Evolutionary conservation across 2,888 invertebrate genomes (phyloP), one percentile per base, ranked within the genome.

Genomic region (Atrina japonica): DNA sequence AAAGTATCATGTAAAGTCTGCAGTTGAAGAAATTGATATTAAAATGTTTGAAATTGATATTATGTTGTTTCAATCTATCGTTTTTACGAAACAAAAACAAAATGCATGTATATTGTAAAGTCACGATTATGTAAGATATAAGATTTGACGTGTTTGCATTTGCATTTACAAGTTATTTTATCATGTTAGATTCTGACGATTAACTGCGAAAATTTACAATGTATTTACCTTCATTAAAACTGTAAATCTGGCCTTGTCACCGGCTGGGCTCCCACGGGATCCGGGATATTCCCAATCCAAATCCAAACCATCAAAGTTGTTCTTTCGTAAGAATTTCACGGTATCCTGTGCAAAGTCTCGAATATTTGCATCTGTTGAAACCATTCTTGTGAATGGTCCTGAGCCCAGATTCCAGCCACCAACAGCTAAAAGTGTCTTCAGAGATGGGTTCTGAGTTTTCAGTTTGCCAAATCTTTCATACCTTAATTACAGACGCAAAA

Each of bases 361-460:
- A 9, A 86, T 72, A 68, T 77, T 79, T 5, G 74, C 72, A 11
- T 59, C 69, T 0, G 84, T 73, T 6, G 81, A 67, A 21, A 86
- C 85, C 83, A 89, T 86, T 6, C 65, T 47, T 7, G 85, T 82
- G 74, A 88, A 88, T 14, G 84, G 93, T 30, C 94, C 94, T 0
- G 94, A 93, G 0, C 97, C 97, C 90, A 97, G 97, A 0, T 96
- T 96, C 97, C 97, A 97, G 0, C 98, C 98, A n/a, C 98, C 98
- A 63, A 98, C 90, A 0, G 96, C 96, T 40, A 98, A 91, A 5
- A 95, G 92, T 0, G 95, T 94, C 86, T 97, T 97, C 41, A 96
- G 92, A 0, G 96, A 95, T 0, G 89, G 88, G 61, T 89, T 83
- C 82, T 94, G 93, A 41, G 93, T 89, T 82, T 93, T 94, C 50